Base-by-base conservation (phyloP, 1,140 invertebrate genomes). In the Anagrus nilaparvatae region DNA sequence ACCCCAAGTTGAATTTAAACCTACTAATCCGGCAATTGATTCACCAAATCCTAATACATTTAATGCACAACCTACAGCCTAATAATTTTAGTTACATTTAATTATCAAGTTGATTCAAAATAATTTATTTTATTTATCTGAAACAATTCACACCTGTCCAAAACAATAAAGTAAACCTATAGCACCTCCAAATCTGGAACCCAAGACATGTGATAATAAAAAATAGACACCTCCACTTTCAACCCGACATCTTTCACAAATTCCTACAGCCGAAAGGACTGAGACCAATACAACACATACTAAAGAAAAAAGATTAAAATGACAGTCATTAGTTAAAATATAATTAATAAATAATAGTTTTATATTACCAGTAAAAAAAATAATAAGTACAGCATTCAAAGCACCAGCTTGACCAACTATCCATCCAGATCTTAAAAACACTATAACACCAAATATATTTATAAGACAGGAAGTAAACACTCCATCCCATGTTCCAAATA, bases 401-500 rank as follows among this genome's bases (percentile, higher is more conserved):
- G 95, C 79, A 32, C 94, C 94, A 48, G 91, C 91, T 73, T 96
- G 86, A 21, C 84, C 91, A 4, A 97, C 92, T 59, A 97, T 91
- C 93, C 93, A 97, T 44, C 94, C 93, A 49, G 91, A 91, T 56
- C 93, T 72, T 20, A 97, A 71, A 68, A 97, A 96, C 43, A 97
- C 90, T 61, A 97, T 94, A 2, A 97, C 91, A 53, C 93, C 91
- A 72, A 97, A 92, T 21, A 97, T 91, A 65, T 97, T 97, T 55
- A 97, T 92, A 55, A 97, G 77, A 57, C 87, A 91, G 25, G 83
- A 84, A 44, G 90, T 93, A 60, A 93, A 95, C 9, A 97, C 94
- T 49, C 93, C 94, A 73, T 97, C 93, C 91, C 93, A 96, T 3
- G 91, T 93, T 12, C 93, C 93, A 76, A 97, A 97, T 16, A 97